phyloP scores from a whole-genome alignment of 2,888 invertebrate species.

The Parthenolecanium corni region DNA sequence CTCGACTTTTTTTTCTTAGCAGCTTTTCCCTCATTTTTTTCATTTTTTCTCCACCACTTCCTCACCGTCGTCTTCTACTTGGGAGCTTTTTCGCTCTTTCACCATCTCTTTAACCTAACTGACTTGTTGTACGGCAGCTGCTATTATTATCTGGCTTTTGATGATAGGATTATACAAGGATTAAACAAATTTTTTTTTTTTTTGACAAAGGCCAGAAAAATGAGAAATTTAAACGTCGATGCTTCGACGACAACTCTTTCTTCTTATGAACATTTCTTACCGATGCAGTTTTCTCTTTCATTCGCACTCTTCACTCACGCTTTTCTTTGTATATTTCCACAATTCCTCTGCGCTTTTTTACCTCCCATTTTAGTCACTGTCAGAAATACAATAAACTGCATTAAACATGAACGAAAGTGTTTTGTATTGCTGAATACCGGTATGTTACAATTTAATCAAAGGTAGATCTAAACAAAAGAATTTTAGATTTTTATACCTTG shows the following conservation, averaged over 20 bases:
- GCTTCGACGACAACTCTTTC: neutral
- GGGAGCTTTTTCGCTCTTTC: conserved; percentile 26
- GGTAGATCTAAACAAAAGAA: too few relatives aligned
- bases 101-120: conserved; percentile 29
- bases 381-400: neutral
- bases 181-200: conserved; percentile 26
- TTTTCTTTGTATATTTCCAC: neutral
- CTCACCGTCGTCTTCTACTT: neutral
- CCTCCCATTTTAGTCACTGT: neutral
- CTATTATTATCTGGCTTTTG: conserved; percentile 28
- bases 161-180: conserved; percentile 28
- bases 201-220: conserved; percentile 19
- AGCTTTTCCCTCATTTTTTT: too few relatives aligned
- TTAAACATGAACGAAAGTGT: conserved; percentile 3
- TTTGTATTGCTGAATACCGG: neutral
- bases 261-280: conserved; percentile 18
- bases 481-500: too few relatives aligned
- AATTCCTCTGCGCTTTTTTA: neutral
- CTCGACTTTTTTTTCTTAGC: too few relatives aligned
- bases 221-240: conserved; percentile 25
- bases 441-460: neutral
- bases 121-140: conserved; percentile 27
- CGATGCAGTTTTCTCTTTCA: conserved; percentile 1
- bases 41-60: too few relatives aligned
- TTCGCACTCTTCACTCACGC: neutral